Evolutionary conservation across 2,113 vertebrate genomes (phyloP), one percentile per base, ranked within the genome.

Genomic region (Daphoenositta chrysoptera): DNA sequence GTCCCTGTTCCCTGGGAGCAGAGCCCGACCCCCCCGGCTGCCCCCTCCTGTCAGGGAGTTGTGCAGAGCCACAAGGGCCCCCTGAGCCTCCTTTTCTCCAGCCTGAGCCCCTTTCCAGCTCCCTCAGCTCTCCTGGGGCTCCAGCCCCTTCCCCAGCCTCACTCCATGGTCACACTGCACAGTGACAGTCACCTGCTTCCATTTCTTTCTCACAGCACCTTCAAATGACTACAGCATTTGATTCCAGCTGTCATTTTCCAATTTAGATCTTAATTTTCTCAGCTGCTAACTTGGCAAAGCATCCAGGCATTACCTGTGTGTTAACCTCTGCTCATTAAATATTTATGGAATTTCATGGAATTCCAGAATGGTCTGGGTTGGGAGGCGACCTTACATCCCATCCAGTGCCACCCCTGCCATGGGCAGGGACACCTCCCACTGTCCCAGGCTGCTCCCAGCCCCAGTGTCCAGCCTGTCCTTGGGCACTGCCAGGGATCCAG

Each of bases 351-450:
- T 1, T 2, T 31, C 12, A 24, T 15, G 15, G 21, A 40, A 64
- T 8, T 5, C 6, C 40, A 47, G 7, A 56, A 11, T 5, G 9
- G 6, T 13, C 6, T 44, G 35, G 66, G 31, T 13, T 15, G 21
- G 50, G 3, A 35, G 14, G 26, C n/a, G 4, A 65, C 2, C 33
- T 11, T 2, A 3, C 6, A 80, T 2, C 21, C 2, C 40, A 10
- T 0, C 30, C n/a, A 2, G 15, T 13, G 1, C 42, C n/a, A 47
- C 10, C 33, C 51, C 13, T 12, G n/a, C n/a, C 56, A 21, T 3
- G 47, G 47, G 54, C 83, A 72, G 76, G 66, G 66, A 65, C 68
- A 37, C 27, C 17, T 57, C 0, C 37, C 50, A 27, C 11, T 42
- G 10, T 3, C 26, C 57, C 84, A 78, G 73, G 33, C 3, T 44